Percentiles rank a stretch among this genome's conserved stretches.
Conservation (phyloP, 2,797 vertebrate genomes). For the Capromys pilorides region DNA sequence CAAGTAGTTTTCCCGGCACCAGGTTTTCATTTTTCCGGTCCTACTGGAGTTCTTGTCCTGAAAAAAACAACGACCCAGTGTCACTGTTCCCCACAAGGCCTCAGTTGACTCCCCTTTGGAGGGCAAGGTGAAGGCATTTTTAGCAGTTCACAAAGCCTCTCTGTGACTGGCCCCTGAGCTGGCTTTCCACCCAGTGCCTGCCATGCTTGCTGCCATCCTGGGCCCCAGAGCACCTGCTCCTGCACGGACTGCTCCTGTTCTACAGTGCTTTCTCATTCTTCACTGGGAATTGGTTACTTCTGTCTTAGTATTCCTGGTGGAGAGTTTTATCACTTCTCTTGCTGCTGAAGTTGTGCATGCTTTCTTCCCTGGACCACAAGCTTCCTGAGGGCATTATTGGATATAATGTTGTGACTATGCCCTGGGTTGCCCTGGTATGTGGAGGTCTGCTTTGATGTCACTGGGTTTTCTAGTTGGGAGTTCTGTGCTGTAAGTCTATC, state of each 20-base stretch:
- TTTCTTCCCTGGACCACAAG: neutral
- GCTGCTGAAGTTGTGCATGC: neutral
- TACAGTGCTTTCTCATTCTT: neutral
- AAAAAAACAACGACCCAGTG: neutral
- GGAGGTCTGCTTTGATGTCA: neutral
- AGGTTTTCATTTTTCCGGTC: neutral
- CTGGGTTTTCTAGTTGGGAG: neutral
- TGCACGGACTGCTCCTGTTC: too few relatives aligned
- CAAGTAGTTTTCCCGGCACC: neutral
- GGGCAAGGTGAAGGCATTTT: neutral
- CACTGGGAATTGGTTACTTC: neutral
- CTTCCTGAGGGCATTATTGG: neutral
- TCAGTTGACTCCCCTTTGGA: neutral
- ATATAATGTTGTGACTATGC: neutral
- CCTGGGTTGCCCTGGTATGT: neutral
- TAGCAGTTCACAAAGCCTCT: neutral
- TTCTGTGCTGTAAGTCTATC: neutral
- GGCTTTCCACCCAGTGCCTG: neutral
- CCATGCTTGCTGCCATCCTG: rapidly evolving
- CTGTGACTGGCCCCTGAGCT: neutral
- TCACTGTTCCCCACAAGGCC: neutral
- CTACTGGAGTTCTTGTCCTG: neutral
- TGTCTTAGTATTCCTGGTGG: neutral
- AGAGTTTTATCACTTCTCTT: neutral
- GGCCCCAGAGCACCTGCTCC: too few relatives aligned